Base-by-base conservation (phyloP, 2,888 invertebrate genomes). In the Callinectes sapidus region DNA sequence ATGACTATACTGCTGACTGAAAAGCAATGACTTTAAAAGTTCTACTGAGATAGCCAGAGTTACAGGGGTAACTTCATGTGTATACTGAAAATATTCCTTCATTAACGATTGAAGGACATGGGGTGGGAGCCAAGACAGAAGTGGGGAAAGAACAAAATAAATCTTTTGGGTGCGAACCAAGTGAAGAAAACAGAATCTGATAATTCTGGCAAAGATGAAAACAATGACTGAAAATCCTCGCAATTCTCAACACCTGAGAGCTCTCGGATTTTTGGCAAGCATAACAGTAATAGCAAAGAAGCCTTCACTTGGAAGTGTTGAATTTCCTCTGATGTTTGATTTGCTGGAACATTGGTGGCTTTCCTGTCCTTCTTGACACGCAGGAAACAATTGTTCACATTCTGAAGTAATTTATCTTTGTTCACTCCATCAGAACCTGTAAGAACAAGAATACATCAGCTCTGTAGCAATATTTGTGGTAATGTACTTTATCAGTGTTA, bases 1-100 rank as follows among this genome's bases (percentile, higher is more conserved):
- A 10, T 10, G 8, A 16, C 39, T 39, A 39, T 77, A 55, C 54
- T 93, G 91, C 35, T n/a, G 77, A 55, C 91, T 93, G 28, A 91
- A 88, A 3, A 91, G 39, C 14, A 91, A 91, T 39, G 54, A 35
- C 23, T 85, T 93, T 39, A 93, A 54, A 13, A 93, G 39, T 23
- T 93, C 91, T 81, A 91, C 28, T 39, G 91, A 23, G n/a, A 93
- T 71, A 18, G 92, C 89, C 23, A 93, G 91, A 16, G 92, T 93
- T 23, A 93, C 66, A 39, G 92, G 92, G 16, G 88, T 93, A 1
- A 93, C 91, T 85, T 66, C 91, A 89, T 89, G 85, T 14, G 77
- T 81, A 13, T 28, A 86, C 18, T 35, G 8, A 32, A 91, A 93
- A 48, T 85, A 93, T 42, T 91, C 90, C 28, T 54, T 71, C 1